Evolutionary conservation across 2,888 invertebrate genomes (phyloP), one percentile per base, ranked within the genome.

Genomic region (Reticulitermes lucifugus): DNA sequence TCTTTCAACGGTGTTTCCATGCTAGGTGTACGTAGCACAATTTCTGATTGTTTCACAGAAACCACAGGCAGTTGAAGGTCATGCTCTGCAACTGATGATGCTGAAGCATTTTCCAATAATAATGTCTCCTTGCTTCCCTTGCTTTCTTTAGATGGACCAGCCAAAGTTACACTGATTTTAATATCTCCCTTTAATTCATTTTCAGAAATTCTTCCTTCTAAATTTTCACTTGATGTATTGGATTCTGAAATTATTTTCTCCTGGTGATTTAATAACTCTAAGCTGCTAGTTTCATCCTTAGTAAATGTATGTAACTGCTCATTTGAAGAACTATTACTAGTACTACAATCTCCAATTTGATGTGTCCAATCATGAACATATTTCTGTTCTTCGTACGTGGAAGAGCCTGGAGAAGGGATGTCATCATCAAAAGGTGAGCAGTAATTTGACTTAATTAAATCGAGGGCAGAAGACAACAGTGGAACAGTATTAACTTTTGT

Each of bases 381-480:
- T 25, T 77, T 77, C 46, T 60, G 65, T 9, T 81, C 70, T 43
- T 81, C 81, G 14, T 41, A n/a, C 25, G 65, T 70, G 41, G 81
- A 81, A 10, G 81, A 81, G 25, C 41, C 81, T 70, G 81, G 81
- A 55, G 81, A 81, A 70, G 70, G 81, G 41, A 70, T 41, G 21
- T 81, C 81, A 70, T 81, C 81, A 81, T 81, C 81, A 81, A 81
- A 81, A 77, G 77, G 41, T 46, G 77, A 77, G 35, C 41, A 73
- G 41, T 81, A 81, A 70, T 41, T 81, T 22, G 81, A 81, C n/a
- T 81, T 81, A 43, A 81, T 81, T 70, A 81, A 81, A 70, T 81
- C 81, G 10, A 81, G 70, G n/a, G 81, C 81, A 65, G 81, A 81
- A n/a, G 41, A 60, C 25, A 41, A 35, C 21, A 60, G 35, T 60